Evolutionary conservation across 2,797 vertebrate genomes (phyloP), one percentile per base, ranked within the genome.

Genomic region (Malacoraja senta): DNA sequence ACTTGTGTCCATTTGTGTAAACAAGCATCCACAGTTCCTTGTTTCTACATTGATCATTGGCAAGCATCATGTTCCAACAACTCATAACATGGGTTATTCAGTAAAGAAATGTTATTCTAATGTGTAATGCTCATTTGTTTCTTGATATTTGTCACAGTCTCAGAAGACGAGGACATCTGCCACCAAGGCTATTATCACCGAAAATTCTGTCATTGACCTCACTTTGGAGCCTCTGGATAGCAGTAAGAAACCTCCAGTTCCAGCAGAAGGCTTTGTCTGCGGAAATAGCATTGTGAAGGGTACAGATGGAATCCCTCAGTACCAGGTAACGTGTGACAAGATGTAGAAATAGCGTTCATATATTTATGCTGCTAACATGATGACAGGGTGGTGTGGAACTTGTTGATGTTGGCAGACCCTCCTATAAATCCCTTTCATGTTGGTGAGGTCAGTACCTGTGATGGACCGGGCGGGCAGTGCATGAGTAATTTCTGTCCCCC

Each of bases 131-230:
- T 63, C 24, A 88, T 10, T 88, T 88, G 63, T 88, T 68, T 88
- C 84, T 68, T 68, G n/a, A 35, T 88, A 35, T 76, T 53, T 38
- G 29, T 76, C 15, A 1, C 71, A 74, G 90, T 24, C 38, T 26
- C 90, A 72, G 71, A 92, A 74, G 71, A 44, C 71, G 21, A 92
- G 38, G 90, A n/a, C 10, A 76, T 29, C 65, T 13, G 21, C 90
- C 17, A 17, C 90, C 38, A 74, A 76, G 13, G 68, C 38, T 53
- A 44, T 76, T 10, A 29, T n/a, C 44, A n/a, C 38, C n/a, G 90
- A 72, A 76, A 58, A 26, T 92, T 44, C 90, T 53, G 26, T 92
- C 90, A 92, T 92, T 29, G 90, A 92, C 71, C 90, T 92, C 8
- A 92, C 90, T 74, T 7, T 68, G 1, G 90, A 92, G 24, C 26